A percentile compares a stretch with the other conserved stretches of the same genome.
Conservation (phyloP, 2,113 vertebrate genomes). For the Glaucidium brasilianum region DNA sequence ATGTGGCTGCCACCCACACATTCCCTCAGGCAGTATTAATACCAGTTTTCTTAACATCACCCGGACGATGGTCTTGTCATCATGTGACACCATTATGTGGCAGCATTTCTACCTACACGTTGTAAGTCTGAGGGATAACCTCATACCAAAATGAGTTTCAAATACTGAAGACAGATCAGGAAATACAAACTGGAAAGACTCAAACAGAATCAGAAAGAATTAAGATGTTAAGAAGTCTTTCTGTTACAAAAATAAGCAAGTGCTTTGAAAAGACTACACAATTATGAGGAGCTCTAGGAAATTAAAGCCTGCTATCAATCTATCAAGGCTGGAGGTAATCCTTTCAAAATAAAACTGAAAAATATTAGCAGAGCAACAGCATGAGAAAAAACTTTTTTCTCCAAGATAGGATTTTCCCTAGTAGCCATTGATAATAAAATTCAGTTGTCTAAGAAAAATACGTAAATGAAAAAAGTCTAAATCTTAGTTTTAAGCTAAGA, state of each 20-base stretch:
- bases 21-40: not conserved
- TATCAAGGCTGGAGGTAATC: not conserved
- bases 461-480: not conserved
- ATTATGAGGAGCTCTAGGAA: not conserved
- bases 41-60: not conserved
- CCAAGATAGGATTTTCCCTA: not conserved
- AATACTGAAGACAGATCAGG: not conserved
- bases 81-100: not conserved
- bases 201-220: not conserved
- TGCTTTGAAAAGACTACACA: not conserved
- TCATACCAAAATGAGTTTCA: not conserved
- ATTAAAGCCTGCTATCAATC: not conserved
- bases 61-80: not conserved
- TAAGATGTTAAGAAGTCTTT: not conserved
- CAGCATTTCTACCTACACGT: not conserved
- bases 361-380: not conserved
- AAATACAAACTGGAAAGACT: not conserved
- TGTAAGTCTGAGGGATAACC: not conserved
- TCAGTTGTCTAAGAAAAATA: not conserved
- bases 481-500: not conserved
- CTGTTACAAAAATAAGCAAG: not conserved
- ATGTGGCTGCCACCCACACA: not conserved
- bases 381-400: not conserved
- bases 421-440: not conserved
- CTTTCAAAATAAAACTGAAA: not conserved